Base-by-base conservation (phyloP, 2,797 vertebrate species). In the Tympanoctomys barrerae region DNA sequence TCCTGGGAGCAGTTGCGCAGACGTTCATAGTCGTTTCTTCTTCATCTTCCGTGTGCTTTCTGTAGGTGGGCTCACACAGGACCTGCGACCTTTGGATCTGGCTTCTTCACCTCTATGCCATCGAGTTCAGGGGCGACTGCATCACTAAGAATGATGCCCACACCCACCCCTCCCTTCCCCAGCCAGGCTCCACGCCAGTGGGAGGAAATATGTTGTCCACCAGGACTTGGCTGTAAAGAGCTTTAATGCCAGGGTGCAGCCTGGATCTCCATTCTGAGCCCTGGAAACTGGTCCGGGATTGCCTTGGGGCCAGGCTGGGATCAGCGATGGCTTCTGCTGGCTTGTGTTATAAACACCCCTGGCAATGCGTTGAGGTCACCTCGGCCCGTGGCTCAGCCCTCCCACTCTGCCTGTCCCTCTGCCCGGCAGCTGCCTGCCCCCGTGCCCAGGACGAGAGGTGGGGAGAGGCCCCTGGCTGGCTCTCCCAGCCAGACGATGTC, bases 241-340 rank as follows among this genome's bases (percentile, higher is more conserved):
- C 70, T 78, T 54, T 22, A 5, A 33, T 4, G 0, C 16, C 33
- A 22, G 62, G 54, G 26, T 11, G 62, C 62, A 62, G 73, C 28
- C 57, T 21, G 62, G 73, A 36, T 78, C 10, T 1, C 1, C 0
- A 6, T 62, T 21, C 26, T 4, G 24, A 28, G 16, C 42, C 33
- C 49, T 36, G 24, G 64, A 54, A 89, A 18, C 71, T 61, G 92
- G 59, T 1, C 54, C 42, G 3, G 0, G 31, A 42, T 28, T 2
- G 14, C 64, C 31, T 33, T 39, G 81, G 49, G n/a, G 52, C 75
- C 78, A 61, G 2, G 11, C 22, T 62, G 13, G 73, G 5, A 26
- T 42, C 16, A 0, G 0, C 21, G 54, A 13, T 8, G 1, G 71
- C 4, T 39, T 0, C 0, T 14, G 49, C 68, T 26, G 78, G 78